phyloP scores from a whole-genome alignment of 2,113 vertebrate genomes.

The Hippocampus guttulatus region DNA sequence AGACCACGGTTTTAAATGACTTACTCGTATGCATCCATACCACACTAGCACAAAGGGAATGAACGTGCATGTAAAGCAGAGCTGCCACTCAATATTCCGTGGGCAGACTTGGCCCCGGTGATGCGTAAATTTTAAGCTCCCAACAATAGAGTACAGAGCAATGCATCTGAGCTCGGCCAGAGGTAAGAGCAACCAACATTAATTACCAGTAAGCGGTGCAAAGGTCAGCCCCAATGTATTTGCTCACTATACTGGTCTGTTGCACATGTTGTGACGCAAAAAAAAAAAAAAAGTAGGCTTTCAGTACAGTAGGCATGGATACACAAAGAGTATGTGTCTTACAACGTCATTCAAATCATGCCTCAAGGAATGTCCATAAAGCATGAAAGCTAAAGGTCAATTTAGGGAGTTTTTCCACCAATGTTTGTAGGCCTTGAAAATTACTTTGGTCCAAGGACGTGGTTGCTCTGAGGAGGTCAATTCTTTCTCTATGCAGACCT shows the following conservation, averaged over 20 bases:
- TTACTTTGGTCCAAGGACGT: slow-evolving; percentile 64
- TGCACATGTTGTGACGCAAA: slow-evolving; percentile 40
- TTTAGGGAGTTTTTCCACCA: slow-evolving; percentile 38
- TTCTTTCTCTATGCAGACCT: slow-evolving; percentile 43
- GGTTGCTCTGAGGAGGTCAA: slow-evolving; percentile 60
- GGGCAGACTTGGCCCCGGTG: slow-evolving; percentile 21
- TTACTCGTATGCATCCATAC: neutral
- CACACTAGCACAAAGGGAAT: neutral
- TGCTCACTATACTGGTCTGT: slow-evolving; percentile 47
- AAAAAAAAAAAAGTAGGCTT: slow-evolving; percentile 21
- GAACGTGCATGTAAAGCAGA: neutral
- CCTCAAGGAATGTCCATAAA: slow-evolving; percentile 38
- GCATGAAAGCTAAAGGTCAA: slow-evolving; percentile 41
- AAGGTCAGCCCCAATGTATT: slow-evolving; percentile 70
- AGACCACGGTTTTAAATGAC: slow-evolving; percentile 4
- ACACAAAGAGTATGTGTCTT: neutral
- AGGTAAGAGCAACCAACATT: slow-evolving; percentile 64
- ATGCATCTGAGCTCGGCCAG: slow-evolving; percentile 71
- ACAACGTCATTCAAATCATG: neutral
- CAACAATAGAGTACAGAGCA: slow-evolving; percentile 48
- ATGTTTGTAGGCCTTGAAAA: slow-evolving; percentile 36
- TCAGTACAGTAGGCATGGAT: slow-evolving; percentile 28
- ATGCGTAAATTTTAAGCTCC: slow-evolving; percentile 49
- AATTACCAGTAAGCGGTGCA: slow-evolving; percentile 70
- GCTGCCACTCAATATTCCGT: slow-evolving; percentile 35